These are phyloP conservation scores for Lumbricus terrestris DNA, from an alignment of 2,888 invertebrate genomes.

Conservation along the genomic window DNA sequence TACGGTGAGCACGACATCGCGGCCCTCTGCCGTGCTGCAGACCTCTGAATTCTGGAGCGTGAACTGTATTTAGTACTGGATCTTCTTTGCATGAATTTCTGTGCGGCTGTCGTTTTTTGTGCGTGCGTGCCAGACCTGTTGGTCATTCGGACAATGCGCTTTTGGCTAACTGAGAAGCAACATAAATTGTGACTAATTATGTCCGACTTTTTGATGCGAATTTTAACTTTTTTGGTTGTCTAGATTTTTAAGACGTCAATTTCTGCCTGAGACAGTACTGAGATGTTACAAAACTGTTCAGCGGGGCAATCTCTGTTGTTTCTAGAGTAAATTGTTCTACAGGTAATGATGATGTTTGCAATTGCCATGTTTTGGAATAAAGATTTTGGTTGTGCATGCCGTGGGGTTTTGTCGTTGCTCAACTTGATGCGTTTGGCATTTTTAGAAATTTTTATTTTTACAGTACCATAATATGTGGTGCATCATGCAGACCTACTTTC, in stretches of 20 bases:
- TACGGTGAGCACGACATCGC: constrained; percentile 91
- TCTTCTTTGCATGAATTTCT: background rate
- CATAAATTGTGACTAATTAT: background rate
- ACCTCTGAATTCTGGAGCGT: constrained; percentile 32
- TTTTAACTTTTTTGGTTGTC: background rate
- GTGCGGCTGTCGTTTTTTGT: background rate
- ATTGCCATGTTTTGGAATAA: background rate
- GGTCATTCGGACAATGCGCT: background rate
- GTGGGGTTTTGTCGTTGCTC: background rate
- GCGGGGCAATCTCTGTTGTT: background rate
- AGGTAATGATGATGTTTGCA: background rate
- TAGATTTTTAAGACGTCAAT: background rate
- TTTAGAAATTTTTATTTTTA: too few species aligned
- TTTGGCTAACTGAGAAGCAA: background rate
- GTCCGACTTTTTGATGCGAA: background rate
- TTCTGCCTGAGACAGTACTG: background rate
- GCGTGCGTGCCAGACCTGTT: background rate
- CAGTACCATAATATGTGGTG: too few species aligned
- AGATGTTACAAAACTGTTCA: background rate
- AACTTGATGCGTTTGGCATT: too few species aligned
- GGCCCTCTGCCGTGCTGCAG: constrained; percentile 74
- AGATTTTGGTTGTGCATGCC: background rate
- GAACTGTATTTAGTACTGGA: background rate
- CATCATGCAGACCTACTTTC: too few species aligned
- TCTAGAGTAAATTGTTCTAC: background rate